Evolutionary conservation across 2,797 vertebrate genomes (phyloP).

Genomic region (Anguilla pacifica): DNA sequence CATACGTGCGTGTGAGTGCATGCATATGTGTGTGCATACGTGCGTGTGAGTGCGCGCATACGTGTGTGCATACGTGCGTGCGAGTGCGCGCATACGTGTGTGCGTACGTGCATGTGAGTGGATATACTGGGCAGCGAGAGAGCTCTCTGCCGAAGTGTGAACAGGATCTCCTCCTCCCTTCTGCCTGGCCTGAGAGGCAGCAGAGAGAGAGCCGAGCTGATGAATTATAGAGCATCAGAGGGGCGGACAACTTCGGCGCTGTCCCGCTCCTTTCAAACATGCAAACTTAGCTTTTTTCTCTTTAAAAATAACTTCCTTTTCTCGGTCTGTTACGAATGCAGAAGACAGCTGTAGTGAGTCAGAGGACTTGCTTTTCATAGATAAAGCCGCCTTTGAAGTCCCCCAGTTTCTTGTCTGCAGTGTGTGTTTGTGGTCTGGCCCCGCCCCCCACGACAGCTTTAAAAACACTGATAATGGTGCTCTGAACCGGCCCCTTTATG

Average conservation of each 20-base stretch:
- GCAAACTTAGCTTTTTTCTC: background rate
- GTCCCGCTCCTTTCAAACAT: background rate
- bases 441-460: background rate
- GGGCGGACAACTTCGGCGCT: background rate
- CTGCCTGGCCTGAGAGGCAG: background rate
- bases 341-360: background rate
- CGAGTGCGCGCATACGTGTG: too few species aligned
- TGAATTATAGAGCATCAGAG: background rate
- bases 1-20: too few species aligned
- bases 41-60: background rate
- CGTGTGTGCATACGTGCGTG: background rate
- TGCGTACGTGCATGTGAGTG: background rate
- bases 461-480: background rate
- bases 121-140: background rate
- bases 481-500: background rate
- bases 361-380: background rate
- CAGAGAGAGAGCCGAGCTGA: background rate
- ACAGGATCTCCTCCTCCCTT: background rate
- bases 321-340: background rate
- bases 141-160: background rate
- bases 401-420: background rate
- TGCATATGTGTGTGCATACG: background rate
- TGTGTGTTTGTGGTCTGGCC: background rate
- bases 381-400: background rate
- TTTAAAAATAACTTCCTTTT: background rate